Base-by-base conservation (phyloP, 1,140 invertebrate species). In the Cydia splendana region DNA sequence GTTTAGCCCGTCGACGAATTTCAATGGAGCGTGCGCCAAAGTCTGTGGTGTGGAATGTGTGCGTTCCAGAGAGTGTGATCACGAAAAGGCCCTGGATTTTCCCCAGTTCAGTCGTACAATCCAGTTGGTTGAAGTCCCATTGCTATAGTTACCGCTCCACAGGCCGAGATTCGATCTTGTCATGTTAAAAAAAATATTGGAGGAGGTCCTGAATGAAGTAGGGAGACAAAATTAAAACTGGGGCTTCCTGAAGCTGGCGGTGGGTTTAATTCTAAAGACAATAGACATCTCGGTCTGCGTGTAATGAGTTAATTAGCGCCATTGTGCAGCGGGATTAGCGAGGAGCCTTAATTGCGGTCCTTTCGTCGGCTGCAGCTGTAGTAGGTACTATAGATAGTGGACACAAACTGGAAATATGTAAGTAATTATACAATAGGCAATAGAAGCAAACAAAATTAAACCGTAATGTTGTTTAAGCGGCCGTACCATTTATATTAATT, bases 231-330 rank as follows among this genome's bases (percentile, higher is more conserved):
- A 71, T 34, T 53, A 53, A 67, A 38, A 71, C n/a, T 34, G n/a
- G 67, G 15, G 5, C 15, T 18, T 42, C 67, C 67, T 71, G 42
- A 34, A 71, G n/a, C 12, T 24, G n/a, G 34, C 30, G 30, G 34
- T 4, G 15, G 18, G 24, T 34, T 42, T 71, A 5, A 71, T 71
- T 71, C 5, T 4, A 18, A 71, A 71, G 67, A 71, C 67, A 71
- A 71, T 71, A 15, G 67, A 18, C 67, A 69, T 71, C 34, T 38
- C n/a, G 67, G 67, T 42, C n/a, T 71, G 67, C 34, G 34, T 71
- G 34, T 71, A 71, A 71, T 71, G 67, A 71, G 67, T 69, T 38
- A 42, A 69, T 69, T 69, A 71, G 67, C 67, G 13, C 30, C n/a
- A 71, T 71, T 71, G 67, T 71, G 30, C 67, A 42, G 67, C 67